Evolutionary conservation across 2,888 invertebrate genomes (phyloP).

Genomic region (Harpalus rufipes): DNA sequence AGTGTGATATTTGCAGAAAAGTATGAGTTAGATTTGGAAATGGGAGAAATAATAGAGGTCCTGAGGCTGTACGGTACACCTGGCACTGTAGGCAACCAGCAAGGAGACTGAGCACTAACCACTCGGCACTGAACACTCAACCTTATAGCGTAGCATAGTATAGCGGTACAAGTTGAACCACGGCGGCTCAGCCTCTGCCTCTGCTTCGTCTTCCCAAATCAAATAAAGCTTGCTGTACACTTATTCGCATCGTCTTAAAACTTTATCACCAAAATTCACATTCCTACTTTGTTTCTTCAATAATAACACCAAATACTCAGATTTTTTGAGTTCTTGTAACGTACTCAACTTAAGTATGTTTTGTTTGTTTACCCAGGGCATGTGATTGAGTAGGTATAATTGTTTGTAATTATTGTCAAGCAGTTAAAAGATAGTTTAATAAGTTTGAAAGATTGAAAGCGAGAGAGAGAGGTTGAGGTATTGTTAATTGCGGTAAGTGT

Average conservation of each 20-base stretch:
- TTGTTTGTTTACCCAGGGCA: too few relatives aligned
- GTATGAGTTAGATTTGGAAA: neutral
- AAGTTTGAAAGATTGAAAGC: neutral
- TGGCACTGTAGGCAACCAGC: slow-evolving; percentile 56
- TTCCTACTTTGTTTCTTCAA: neutral
- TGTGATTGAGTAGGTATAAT: too few relatives aligned
- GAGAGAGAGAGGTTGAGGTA: neutral
- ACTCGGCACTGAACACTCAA: slow-evolving; percentile 1
- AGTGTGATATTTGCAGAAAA: neutral
- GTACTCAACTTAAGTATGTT: too few relatives aligned
- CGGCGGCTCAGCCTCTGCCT: slow-evolving; percentile 3
- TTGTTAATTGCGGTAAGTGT: slow-evolving; percentile 11
- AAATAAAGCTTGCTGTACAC: slow-evolving; percentile 13
- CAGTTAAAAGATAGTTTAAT: neutral
- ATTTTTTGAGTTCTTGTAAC: too few relatives aligned
- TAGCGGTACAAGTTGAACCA: neutral
- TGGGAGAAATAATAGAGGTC: neutral
- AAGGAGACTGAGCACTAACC: slow-evolving; percentile 10
- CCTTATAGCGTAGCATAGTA: neutral
- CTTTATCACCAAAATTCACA: neutral
- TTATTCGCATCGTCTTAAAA: neutral
- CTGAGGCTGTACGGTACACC: slow-evolving; percentile 14
- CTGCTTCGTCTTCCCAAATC: neutral
- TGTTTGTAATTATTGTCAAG: too few relatives aligned
- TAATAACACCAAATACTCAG: neutral